These are phyloP conservation scores for Brenthis ino DNA, from an alignment of 2,888 invertebrate genomes.

Conservation along the genomic window DNA sequence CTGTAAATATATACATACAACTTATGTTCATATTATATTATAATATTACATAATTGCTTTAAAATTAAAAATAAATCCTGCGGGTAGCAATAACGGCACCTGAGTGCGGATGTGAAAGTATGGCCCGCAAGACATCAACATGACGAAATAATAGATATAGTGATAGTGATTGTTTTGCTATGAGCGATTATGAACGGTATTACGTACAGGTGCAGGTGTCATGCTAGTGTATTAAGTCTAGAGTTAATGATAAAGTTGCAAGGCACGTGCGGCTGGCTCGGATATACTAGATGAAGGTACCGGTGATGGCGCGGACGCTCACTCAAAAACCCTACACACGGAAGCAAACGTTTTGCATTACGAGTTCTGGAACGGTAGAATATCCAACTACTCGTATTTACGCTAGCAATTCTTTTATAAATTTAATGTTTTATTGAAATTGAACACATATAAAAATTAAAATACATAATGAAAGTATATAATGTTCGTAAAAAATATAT, in stretches of 20 bases:
- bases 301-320: conserved; percentile 39
- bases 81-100: conserved; percentile 45
- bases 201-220: conserved; percentile 30
- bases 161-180: conserved; percentile 37
- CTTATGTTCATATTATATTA: conserved; percentile 18
- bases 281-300: conserved; percentile 15
- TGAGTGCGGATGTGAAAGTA: conserved; percentile 49
- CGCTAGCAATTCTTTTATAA: too few relatives aligned
- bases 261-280: conserved; percentile 32
- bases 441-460: too few relatives aligned
- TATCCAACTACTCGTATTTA: too few relatives aligned
- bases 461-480: too few relatives aligned
- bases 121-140: conserved; percentile 38
- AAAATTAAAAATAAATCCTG: conserved; percentile 46
- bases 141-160: conserved; percentile 39
- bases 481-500: conserved; percentile 40
- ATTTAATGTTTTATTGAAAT: too few relatives aligned
- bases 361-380: background rate
- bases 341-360: background rate
- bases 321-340: conserved; percentile 13
- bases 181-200: conserved; percentile 29
- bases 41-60: conserved; percentile 41
- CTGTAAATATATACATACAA: conserved; percentile 38
- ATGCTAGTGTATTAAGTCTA: conserved; percentile 23
- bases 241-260: conserved; percentile 34